A percentile compares a stretch with the other conserved stretches of the same genome.
These are phyloP conservation scores for Hippocampus abdominalis DNA, from an alignment of 2,113 vertebrate species.

Conservation along the genomic window DNA sequence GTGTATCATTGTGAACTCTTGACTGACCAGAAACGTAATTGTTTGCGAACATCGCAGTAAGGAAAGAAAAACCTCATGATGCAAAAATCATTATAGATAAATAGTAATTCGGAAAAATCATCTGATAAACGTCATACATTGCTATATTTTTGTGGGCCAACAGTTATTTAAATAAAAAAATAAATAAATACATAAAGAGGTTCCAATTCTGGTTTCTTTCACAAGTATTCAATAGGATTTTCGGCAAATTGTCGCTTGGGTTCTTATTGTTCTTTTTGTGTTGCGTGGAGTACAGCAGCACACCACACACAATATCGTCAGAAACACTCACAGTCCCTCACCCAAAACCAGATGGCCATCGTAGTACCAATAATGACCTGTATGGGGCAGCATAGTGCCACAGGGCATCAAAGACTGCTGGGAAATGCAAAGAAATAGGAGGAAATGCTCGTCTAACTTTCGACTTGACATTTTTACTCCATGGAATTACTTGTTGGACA, in stretches of 20 bases:
- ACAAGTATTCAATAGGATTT: not conserved
- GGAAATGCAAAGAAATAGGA: too few species aligned
- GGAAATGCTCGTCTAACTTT: too few species aligned
- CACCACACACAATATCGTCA: not conserved
- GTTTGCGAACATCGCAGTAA: not conserved
- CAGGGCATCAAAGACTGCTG: not conserved
- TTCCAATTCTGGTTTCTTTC: not conserved
- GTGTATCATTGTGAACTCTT: not conserved
- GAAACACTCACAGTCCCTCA: not conserved
- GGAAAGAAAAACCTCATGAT: not conserved
- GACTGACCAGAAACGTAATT: not conserved
- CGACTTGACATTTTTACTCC: too few species aligned
- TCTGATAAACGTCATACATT: not conserved
- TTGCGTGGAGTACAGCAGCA: too few species aligned
- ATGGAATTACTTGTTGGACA: too few species aligned
- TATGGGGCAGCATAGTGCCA: not conserved
- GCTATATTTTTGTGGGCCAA: not conserved
- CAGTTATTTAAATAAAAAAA: too few species aligned
- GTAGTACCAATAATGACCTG: not conserved
- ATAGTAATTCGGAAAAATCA: not conserved
- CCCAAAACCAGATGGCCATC: not conserved
- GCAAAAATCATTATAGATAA: too few species aligned
- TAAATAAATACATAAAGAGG: not conserved
- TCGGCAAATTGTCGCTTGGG: too few species aligned
- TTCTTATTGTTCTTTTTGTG: too few species aligned